phyloP scores from a whole-genome alignment of 2,113 vertebrate genomes.

The Abramis brama region DNA sequence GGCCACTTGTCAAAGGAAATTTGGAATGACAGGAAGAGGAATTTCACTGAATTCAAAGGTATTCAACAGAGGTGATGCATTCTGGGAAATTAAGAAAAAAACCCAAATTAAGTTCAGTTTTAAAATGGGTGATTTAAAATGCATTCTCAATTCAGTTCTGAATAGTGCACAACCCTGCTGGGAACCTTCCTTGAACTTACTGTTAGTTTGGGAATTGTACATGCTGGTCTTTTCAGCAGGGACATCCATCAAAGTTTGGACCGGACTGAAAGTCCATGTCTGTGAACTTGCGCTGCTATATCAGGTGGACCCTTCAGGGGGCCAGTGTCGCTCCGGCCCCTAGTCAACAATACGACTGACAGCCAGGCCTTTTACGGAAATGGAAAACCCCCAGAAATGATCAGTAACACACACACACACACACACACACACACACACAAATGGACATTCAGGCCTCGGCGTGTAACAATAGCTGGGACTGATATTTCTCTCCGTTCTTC shows the following conservation, averaged over 20 bases:
- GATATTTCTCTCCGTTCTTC: constrained; percentile 20
- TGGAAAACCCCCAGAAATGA: constrained; percentile 24
- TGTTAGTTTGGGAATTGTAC: not conserved
- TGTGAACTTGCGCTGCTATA: constrained; percentile 12
- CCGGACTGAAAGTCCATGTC: not conserved
- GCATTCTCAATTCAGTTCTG: not conserved
- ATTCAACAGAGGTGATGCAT: not conserved
- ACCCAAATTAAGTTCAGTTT: not conserved
- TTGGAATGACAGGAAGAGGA: not conserved
- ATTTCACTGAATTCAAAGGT: not conserved
- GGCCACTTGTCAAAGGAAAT: not conserved
- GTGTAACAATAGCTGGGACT: constrained; percentile 39
- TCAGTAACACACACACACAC: not conserved
- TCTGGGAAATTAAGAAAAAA: not conserved
- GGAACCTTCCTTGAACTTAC: constrained; percentile 15
- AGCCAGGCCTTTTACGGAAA: constrained; percentile 74
- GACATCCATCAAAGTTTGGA: constrained; percentile 14
- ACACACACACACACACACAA: not conserved
- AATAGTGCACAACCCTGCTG: not conserved
- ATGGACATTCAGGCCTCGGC: not conserved
- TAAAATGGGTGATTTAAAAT: not conserved
- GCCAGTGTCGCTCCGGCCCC: constrained; percentile 55
- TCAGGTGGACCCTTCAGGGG: constrained; percentile 25
- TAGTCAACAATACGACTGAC: constrained; percentile 64
- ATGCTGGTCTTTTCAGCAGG: not conserved